Evolutionary conservation across 2,797 vertebrate genomes (phyloP).

Genomic region (Gambelia wislizenii): DNA sequence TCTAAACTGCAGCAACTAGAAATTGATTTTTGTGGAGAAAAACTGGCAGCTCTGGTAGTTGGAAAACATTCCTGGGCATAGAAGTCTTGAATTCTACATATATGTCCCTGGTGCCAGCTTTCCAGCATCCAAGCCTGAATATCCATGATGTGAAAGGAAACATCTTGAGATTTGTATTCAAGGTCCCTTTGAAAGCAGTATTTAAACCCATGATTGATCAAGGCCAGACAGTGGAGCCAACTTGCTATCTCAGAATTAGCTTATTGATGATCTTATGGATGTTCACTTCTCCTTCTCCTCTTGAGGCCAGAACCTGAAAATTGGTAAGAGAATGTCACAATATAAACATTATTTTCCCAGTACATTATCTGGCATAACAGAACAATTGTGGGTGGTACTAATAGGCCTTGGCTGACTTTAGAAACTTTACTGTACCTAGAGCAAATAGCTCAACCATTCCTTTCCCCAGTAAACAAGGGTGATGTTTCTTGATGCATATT

Average conservation of each 20-base stretch:
- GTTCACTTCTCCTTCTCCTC: not conserved
- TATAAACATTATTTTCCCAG: not conserved
- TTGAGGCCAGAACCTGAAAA: not conserved
- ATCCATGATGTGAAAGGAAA: not conserved
- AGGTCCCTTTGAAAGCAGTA: not conserved
- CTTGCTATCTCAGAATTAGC: not conserved
- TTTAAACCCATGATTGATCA: not conserved
- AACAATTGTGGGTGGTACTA: not conserved
- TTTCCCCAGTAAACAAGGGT: not conserved
- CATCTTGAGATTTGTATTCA: not conserved
- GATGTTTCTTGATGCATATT: not conserved
- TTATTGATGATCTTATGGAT: not conserved
- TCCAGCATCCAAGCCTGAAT: not conserved
- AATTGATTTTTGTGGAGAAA: not conserved
- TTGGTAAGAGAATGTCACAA: not conserved
- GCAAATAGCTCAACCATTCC: not conserved
- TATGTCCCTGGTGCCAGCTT: not conserved
- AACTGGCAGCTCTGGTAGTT: not conserved
- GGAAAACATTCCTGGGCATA: not conserved
- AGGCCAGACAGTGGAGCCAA: not conserved
- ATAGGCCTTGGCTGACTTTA: not conserved
- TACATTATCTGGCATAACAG: not conserved
- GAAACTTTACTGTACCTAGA: not conserved
- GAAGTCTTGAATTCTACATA: not conserved
- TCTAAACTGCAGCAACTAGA: not conserved